Conservation (phyloP, 2,113 vertebrate genomes). For the Bos taurus region ARS-UCD2.0 NC_037329.1:18233001-18233500, state of each 20-base stretch:
- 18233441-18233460: neutral
- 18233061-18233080: conserved; percentile 93
- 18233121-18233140: neutral
- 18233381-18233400: neutral
- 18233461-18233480: conserved; percentile 52
- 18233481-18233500: conserved; percentile 73
- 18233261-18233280: neutral
- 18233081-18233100: conserved; percentile 95
- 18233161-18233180: neutral
- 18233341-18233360: neutral
- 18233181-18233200: neutral
- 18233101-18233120: conserved; percentile 60
- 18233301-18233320: conserved; percentile 30
- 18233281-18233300: neutral
- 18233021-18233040: conserved; percentile 97
- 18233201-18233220: neutral
- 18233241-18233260: neutral
- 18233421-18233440: neutral
- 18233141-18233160: neutral
- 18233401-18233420: neutral
- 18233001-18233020: conserved; percentile 95
- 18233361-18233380: neutral
- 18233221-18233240: neutral
- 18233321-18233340: neutral
- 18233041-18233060: conserved; percentile 94